Evolutionary conservation across 2,797 vertebrate genomes (phyloP), one percentile per base, ranked within the genome.

Genomic region (Ibycter americanus): DNA sequence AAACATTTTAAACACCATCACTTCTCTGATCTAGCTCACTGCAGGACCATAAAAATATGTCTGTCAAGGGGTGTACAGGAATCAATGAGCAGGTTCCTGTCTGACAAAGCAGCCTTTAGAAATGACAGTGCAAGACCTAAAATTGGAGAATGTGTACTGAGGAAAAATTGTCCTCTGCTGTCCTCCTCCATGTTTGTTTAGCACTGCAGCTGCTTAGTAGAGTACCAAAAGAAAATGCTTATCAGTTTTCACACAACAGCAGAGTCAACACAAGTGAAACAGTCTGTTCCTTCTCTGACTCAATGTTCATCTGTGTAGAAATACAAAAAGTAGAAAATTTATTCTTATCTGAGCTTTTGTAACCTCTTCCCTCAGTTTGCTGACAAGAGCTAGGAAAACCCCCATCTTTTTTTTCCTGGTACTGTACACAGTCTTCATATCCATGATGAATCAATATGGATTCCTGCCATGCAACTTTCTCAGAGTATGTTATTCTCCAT

Each of bases 91-190:
- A 11, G 12, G 6, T 74, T 90, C 4, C 34, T 58, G 14, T 34
- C 74, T 62, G 38, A 44, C 27, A 61, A 67, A 63, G 21, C 17
- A 68, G 12, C 15, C 20, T 67, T 87, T 91, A 67, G 40, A 44
- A 93, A 85, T 40, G 36, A 27, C 5, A 32, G 4, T 18, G 23
- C 22, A 85, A 59, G 22, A 71, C 11, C 19, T 67, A 59, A 74
- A 71, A 52, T 0, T 58, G 10, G 14, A 38, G 23, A 52, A 38
- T 0, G 0, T 15, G 11, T 67, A 19, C 8, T 34, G 61, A 34
- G 7, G 42, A 58, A 6, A 12, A 54, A 27, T n/a, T 81, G 25
- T 81, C 6, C 17, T 88, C 29, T 83, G 6, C 49, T 82, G 5
- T 87, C 36, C 15, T 72, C 42, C 6, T 38, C 9, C 16, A 4